Evolutionary conservation across 2,797 vertebrate genomes (phyloP), one percentile per base, ranked within the genome.

Genomic region (Xiphorhynchus erythropygius): DNA sequence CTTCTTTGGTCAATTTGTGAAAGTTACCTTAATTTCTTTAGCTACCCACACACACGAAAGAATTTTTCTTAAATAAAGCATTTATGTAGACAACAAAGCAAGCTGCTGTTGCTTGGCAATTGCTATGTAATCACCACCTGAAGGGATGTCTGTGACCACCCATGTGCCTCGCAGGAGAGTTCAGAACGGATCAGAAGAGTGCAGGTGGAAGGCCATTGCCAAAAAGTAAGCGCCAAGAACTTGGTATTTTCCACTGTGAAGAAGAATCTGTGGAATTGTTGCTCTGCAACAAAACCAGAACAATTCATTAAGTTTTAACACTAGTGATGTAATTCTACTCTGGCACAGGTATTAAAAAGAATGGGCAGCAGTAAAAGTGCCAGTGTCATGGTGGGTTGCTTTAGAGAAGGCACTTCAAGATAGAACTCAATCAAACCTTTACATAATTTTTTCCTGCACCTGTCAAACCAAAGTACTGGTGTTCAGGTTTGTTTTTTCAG

Each of bases 191-290:
- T 99, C 97, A 99, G 97, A 99, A 99, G 56, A 99, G 97, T 0
- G 99, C 98, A 50, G 99, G 99, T 16, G 99, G 99, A 82, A 99
- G 98, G 25, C 99, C 98, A 1, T 96, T 99, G 78, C 99, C 99
- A 81, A 99, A 99, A 57, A 99, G 98, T 9, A 99, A 98, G 88
- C 95, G 98, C 99, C 99, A 99, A 15, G 99, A 99, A 62, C 98
- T 97, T 0, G 99, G 99, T 60, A 98, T 98, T 97, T 98, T 99
- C 99, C 99, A 99, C 3, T 97, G 98, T 37, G 97, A 95, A 22
- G 97, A 52, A n/a, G 92, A 71, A 80, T 84, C 70, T 44, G 87
- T 37, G 41, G 92, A 80, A 87, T 95, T 88, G 27, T 87, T 78
- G 56, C 46, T 62, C 93, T 94, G 96, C 94, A 97, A 85, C 19